Base-by-base conservation (phyloP, 2,797 vertebrate species). In the Hippoglossus hippoglossus region DNA sequence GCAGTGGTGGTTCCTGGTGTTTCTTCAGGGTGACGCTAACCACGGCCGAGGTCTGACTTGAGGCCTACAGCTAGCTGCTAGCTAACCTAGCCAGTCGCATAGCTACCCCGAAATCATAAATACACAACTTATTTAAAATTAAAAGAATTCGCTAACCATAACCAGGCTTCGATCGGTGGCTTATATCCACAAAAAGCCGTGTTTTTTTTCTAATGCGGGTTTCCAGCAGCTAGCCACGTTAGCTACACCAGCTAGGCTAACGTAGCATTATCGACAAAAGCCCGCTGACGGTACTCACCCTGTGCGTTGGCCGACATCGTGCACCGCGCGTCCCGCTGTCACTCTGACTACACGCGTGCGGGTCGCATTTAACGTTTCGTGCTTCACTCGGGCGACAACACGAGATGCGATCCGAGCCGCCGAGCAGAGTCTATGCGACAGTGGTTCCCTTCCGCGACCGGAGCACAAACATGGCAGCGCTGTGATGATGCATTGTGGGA, bases 261-360 rank as follows among this genome's bases (percentile, higher is more conserved):
- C 46, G 28, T 74, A 71, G 54, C 67, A 55, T 51, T 26, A 26
- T 73, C 54, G 73, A 85, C 34, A 60, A 64, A 70, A 53, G 6
- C 63, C 21, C 56, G 28, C 9, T 34, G 21, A 22, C 36, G 49
- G 24, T 63, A 86, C 93, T 88, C 87, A 95, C 94, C 94, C 83
- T 87, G 84, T 13, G 82, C 77, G 81, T 85, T 92, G 67, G 87
- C 75, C 73, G 94, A 92, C 95, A 95, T 95, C 71, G 56, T 89
- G 81, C 78, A 81, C 82, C 73, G 73, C 69, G 68, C 50, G 74
- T 86, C 83, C 84, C 83, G 76, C 85, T 70, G 58, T 28, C n/a
- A 51, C 51, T 72, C 24, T 28, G 16, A 78, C 67, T 88, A 89
- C 44, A 81, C 63, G 69, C 59, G 39, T n/a, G 26, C 4, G 61